Evolutionary conservation across 2,888 invertebrate genomes (phyloP).

Genomic region (Eilema depressum): DNA sequence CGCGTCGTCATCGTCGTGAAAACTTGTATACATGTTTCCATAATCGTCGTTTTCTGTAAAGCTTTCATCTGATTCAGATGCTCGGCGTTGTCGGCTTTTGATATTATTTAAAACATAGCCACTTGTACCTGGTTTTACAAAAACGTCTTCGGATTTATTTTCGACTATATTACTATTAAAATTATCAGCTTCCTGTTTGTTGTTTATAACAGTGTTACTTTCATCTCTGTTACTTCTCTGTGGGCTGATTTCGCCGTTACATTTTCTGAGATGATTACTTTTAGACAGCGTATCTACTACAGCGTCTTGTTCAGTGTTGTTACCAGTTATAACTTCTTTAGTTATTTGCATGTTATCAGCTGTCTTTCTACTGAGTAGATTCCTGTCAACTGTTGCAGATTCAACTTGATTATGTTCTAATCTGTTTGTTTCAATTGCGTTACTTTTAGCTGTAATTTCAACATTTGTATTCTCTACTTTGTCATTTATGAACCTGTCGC

Average conservation of each 20-base stretch:
- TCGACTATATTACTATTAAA: neutral
- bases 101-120: neutral
- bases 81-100: neutral
- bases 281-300: neutral
- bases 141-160: slow-evolving; percentile 1
- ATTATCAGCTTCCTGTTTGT: neutral
- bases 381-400: neutral
- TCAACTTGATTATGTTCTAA: neutral
- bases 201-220: neutral
- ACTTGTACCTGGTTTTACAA: slow-evolving; percentile 20
- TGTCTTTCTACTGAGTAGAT: neutral
- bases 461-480: neutral
- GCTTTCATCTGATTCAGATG: slow-evolving; percentile 16
- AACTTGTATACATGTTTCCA: neutral
- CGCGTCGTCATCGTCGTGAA: slow-evolving; percentile 69
- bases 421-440: neutral
- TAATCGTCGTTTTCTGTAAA: slow-evolving; percentile 14
- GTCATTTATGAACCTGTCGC: neutral
- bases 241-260: neutral
- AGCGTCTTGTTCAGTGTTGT: neutral
- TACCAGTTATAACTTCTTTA: neutral
- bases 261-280: neutral
- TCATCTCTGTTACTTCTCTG: neutral
- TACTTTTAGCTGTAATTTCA: neutral
- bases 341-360: neutral